Base-by-base conservation (phyloP, 2,888 invertebrate species). In the Fragum sueziense region DNA sequence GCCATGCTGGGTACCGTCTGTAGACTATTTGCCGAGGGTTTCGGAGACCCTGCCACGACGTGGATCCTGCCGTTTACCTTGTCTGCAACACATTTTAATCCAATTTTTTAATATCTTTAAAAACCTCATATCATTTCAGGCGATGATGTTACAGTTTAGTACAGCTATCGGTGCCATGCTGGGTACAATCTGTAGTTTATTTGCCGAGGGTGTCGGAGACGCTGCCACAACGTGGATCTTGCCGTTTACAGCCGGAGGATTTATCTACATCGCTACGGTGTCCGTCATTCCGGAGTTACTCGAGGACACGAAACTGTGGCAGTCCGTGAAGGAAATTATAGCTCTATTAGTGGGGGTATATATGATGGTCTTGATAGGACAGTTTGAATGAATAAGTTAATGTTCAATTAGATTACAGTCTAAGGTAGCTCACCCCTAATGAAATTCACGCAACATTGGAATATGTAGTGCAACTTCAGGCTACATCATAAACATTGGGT, bases 251-350 rank as follows among this genome's bases (percentile, higher is more conserved):
- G 99, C 99, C 59, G 99, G 98, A 17, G 94, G 99, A n/a, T 99
- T 99, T 93, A 99, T 99, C 93, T 99, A 99, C 93, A 99, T 99
- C 89, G 99, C 99, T 27, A 97, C 99, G 25, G 99, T 99, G 0
- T 99, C 99, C 17, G 98, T 99, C 29, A 97, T 99, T 91, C 99
- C 99, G 11, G 99, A 99, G 94, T 95, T 99, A 65, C 94, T 99
- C 85, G 97, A 97, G 92, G 97, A 98, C 90, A 95, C 95, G 41
- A 97, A 96, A 91, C 95, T 98, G 73, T 95, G 95, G 91, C 98
- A 99, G 92, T 97, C 97, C 57, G 94, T 98, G 11, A 96, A 97
- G 93, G 99, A 99, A 95, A 97, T 99, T 80, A 89, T 96, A 65
- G 98, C 98, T 33, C 94, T 99, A 85, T 93, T 99, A 57, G 95